phyloP scores from a whole-genome alignment of 2,888 invertebrate species.

The Stenoptilia bipunctidactyla region DNA sequence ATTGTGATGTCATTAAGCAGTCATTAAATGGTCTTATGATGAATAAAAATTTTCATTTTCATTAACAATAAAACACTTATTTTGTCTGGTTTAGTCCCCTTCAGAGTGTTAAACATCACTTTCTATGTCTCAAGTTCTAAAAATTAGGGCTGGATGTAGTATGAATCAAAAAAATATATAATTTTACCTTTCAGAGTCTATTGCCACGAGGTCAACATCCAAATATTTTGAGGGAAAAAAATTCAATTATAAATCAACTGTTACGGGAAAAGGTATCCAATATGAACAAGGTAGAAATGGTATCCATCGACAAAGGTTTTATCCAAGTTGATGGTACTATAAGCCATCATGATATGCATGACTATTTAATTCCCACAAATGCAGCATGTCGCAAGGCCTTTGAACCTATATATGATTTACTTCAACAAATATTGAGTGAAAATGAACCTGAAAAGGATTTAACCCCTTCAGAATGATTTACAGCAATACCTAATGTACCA shows the following conservation, averaged over 20 bases:
- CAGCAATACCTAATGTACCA: too few species aligned
- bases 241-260: slow-evolving; percentile 79
- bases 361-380: slow-evolving; percentile 89
- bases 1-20: too few species aligned
- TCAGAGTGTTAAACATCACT: too few species aligned
- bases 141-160: too few species aligned
- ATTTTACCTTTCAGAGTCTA: slow-evolving; percentile 84
- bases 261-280: slow-evolving; percentile 75
- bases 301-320: slow-evolving; percentile 83
- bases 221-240: slow-evolving; percentile 84
- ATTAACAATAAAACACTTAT: too few species aligned
- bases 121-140: too few species aligned
- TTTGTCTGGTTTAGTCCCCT: too few species aligned
- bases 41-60: too few species aligned
- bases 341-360: slow-evolving; percentile 92
- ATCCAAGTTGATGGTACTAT: slow-evolving; percentile 85
- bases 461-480: slow-evolving; percentile 76
- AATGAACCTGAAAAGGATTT: slow-evolving; percentile 81
- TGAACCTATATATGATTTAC: slow-evolving; percentile 85
- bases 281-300: slow-evolving; percentile 80
- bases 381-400: slow-evolving; percentile 89
- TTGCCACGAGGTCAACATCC: slow-evolving; percentile 90
- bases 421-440: slow-evolving; percentile 82
- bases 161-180: too few species aligned
- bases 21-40: too few species aligned